Base-by-base conservation (phyloP, 2,888 invertebrate genomes). In the Clanis bilineata region DNA sequence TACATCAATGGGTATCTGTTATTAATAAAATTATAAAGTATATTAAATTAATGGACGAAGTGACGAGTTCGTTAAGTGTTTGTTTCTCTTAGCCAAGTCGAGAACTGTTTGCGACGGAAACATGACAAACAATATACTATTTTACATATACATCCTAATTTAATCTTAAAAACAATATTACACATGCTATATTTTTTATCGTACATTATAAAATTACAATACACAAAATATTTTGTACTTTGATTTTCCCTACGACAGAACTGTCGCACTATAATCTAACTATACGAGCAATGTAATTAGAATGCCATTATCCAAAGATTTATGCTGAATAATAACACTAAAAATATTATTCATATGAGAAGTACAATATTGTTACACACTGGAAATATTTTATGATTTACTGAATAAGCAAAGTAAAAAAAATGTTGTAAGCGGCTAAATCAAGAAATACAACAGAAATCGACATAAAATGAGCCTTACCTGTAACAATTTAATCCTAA, bases 181-280 rank as follows among this genome's bases (percentile, higher is more conserved):
- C 83, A 87, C 86, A 90, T 84, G 87, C 86, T 88, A 88, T 85
- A 85, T 73, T 82, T 81, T 85, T 87, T 85, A 89, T 84, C 87
- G 85, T 90, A 88, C 85, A 89, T 87, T 76, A 88, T 86, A 86
- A 85, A 86, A 89, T 88, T 90, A 90, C 86, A 86, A 90, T 88
- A 90, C 88, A 90, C 89, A 89, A 88, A 88, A 88, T 90, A 91
- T 90, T 91, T 93, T 93, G 92, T 93, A 92, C 92, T 92, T 89
- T 90, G 83, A 83, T 89, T 86, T 83, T 77, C 80, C 90, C 90
- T 77, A 80, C 90, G 90, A 88, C 88, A 77, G 76, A 75, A 77
- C 71, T 71, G 85, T 83, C 89, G 88, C 82, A 86, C 84, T 71
- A 78, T 85, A 80, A 81, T 82, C 83, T 87, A 74, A 69, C 72